Conservation (phyloP, 2,113 vertebrate genomes). For the Malurus melanocephalus region DNA sequence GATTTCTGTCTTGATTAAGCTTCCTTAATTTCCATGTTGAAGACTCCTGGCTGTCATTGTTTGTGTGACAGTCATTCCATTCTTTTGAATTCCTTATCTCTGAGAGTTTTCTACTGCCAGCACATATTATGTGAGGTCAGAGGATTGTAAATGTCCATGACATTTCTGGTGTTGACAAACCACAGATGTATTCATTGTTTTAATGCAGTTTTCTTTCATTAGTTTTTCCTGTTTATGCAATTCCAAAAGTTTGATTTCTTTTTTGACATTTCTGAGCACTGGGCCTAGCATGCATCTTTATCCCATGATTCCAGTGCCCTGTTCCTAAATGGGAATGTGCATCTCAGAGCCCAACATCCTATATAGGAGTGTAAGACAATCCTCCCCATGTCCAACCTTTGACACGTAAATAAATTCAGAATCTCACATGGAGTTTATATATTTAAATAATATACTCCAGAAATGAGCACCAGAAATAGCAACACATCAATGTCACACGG, state of each 20-base stretch:
- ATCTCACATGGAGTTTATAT: neutral
- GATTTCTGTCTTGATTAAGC: neutral
- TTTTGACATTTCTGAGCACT: neutral
- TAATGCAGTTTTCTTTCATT: neutral
- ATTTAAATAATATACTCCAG: neutral
- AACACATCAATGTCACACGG: neutral
- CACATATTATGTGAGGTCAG: neutral
- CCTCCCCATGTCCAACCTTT: neutral
- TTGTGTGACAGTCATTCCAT: neutral
- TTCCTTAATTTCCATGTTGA: neutral
- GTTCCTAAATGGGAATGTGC: neutral
- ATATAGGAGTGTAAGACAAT: neutral
- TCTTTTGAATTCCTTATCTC: neutral
- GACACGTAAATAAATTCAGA: neutral
- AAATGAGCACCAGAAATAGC: neutral
- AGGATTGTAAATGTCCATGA: neutral
- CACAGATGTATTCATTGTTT: neutral
- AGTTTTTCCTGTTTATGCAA: neutral
- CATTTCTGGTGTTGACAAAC: neutral
- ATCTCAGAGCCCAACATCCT: neutral
- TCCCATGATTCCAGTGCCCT: neutral
- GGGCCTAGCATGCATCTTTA: neutral
- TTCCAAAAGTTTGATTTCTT: neutral
- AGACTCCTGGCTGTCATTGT: neutral
- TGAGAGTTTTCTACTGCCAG: neutral